phyloP scores from a whole-genome alignment of 2,113 vertebrate genomes.

The Eclectus roratus region DNA sequence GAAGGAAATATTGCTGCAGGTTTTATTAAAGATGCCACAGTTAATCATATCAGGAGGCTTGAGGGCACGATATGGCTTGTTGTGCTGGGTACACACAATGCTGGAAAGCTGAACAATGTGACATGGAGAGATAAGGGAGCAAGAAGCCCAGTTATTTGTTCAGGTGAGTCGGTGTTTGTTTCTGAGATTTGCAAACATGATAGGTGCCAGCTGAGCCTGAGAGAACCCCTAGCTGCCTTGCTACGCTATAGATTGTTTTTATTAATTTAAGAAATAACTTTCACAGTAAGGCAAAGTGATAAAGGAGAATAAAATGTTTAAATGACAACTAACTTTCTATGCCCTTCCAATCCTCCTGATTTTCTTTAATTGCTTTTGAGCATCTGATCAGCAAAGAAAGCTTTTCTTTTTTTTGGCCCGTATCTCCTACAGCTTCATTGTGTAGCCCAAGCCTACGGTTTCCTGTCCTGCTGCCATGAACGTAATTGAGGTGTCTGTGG shows the following conservation, averaged over 20 bases:
- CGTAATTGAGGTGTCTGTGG: not conserved
- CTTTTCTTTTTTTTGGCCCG: not conserved
- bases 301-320: not conserved
- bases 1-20: not conserved
- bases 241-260: not conserved
- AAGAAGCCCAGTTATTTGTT: not conserved
- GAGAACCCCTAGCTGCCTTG: not conserved
- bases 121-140: not conserved
- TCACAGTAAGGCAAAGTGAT: not conserved
- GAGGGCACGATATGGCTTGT: not conserved
- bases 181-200: not conserved
- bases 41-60: not conserved
- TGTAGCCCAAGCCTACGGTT: not conserved
- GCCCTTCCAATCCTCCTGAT: not conserved
- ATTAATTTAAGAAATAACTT: not conserved
- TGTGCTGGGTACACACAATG: not conserved
- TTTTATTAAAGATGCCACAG: constrained; percentile 8
- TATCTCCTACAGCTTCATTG: not conserved
- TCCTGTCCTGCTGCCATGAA: not conserved
- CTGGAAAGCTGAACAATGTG: not conserved
- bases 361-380: not conserved
- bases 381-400: not conserved
- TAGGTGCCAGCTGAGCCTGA: not conserved
- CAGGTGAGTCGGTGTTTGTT: not conserved
- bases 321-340: not conserved